These are phyloP conservation scores for Rhinopomastus cyanomelas DNA, from an alignment of 2,113 vertebrate genomes.

Conservation along the genomic window DNA sequence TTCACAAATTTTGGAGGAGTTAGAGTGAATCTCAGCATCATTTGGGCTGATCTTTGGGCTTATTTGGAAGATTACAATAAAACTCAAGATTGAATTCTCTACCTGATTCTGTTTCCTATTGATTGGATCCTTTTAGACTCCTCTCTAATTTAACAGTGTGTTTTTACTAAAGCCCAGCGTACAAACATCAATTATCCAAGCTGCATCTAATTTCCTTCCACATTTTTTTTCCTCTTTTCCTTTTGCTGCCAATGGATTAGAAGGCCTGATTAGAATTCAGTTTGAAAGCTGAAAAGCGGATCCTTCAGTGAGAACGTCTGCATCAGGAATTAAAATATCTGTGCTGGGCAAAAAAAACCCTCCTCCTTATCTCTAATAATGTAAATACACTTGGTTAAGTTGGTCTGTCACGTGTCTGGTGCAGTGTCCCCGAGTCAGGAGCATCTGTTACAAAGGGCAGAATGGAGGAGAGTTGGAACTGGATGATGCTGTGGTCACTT, in stretches of 20 bases:
- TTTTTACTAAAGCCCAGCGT: constrained; percentile 75
- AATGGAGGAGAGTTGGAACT: too few species aligned
- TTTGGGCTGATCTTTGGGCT: constrained; percentile 39
- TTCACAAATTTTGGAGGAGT: constrained; percentile 17
- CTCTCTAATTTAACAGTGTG: constrained; percentile 75
- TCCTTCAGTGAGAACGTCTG: constrained; percentile 68
- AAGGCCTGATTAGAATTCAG: constrained; percentile 77
- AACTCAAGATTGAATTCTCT: constrained; percentile 69
- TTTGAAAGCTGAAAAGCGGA: constrained; percentile 74
- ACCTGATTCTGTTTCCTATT: constrained; percentile 74
- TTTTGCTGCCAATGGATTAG: constrained; percentile 74
- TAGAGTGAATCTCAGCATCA: constrained; percentile 37
- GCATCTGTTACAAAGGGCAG: background rate
- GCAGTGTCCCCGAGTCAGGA: constrained; percentile 35
- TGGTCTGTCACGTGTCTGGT: constrained; percentile 56
- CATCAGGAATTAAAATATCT: constrained; percentile 71
- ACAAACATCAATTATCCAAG: constrained; percentile 76
- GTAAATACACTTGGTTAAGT: constrained; percentile 77
- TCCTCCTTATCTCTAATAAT: constrained; percentile 73
- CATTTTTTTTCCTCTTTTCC: constrained; percentile 25
- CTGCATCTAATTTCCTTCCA: constrained; percentile 75
- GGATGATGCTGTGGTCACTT: too few species aligned
- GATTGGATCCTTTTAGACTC: constrained; percentile 73
- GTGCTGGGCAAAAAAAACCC: constrained; percentile 61
- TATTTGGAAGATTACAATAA: constrained; percentile 70